phyloP scores from a whole-genome alignment of 2,113 vertebrate species.

The Heterotilapia buettikoferi region DNA sequence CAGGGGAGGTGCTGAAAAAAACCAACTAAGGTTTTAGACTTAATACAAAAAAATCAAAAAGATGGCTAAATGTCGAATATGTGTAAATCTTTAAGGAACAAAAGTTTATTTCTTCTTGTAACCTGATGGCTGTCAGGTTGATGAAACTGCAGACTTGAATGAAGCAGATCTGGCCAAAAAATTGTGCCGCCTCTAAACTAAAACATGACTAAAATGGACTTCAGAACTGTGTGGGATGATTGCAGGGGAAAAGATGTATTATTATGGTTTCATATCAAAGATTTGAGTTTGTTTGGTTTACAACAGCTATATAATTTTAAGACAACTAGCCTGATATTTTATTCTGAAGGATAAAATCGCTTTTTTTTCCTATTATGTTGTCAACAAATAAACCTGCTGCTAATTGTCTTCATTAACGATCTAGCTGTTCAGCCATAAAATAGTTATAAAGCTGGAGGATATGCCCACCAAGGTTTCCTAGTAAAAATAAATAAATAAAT shows the following conservation, averaged over 20 bases:
- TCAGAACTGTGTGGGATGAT: background rate
- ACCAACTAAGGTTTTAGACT: background rate
- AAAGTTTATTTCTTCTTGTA: background rate
- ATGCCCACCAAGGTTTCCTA: background rate
- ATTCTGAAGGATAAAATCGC: background rate
- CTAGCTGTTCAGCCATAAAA: background rate
- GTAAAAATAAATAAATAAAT: background rate
- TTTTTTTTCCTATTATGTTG: background rate
- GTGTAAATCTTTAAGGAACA: background rate
- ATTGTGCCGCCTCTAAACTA: background rate
- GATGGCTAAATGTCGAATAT: background rate
- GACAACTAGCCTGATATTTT: background rate
- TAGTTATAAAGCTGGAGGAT: background rate
- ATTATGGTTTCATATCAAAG: background rate
- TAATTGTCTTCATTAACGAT: background rate
- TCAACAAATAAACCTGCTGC: background rate
- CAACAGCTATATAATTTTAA: background rate
- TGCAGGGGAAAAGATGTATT: background rate
- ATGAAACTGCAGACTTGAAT: background rate
- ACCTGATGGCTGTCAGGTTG: background rate
- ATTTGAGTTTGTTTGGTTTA: background rate
- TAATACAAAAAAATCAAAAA: background rate
- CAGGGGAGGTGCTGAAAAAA: background rate
- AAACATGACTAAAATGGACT: background rate
- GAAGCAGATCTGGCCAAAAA: fast-evolving